Base-by-base conservation (phyloP, 2,888 invertebrate species). In the Drosophila helvetica region DNA sequence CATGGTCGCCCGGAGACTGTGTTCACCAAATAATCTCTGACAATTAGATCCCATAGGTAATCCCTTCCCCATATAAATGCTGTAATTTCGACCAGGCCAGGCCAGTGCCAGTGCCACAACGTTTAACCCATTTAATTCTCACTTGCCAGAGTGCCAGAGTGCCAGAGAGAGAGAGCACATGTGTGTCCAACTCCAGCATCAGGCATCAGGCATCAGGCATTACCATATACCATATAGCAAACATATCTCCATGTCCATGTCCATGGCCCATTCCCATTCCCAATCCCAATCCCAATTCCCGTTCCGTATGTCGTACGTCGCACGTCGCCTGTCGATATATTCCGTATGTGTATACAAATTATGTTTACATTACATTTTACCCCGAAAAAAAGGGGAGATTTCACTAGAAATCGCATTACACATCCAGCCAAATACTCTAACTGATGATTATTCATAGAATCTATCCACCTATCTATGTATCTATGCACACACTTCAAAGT, bases 281-380 rank as follows among this genome's bases (percentile, higher is more conserved):
- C 42, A 54, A 27, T 47, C 25, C 42, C 19, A 19, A 22, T 33
- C 9, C 33, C 42, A 54, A 27, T 25, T 18, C 51, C 38, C 65
- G n/a, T 65, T 64, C 64, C 60, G 45, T 63, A 51, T 52, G 52
- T 65, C 64, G 64, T 42, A 25, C 52, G 55, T 68, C 50, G 66
- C 57, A 53, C 56, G 57, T 67, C 67, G 68, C 55, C 57, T 69
- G 69, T 69, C 70, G 70, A 70, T 78, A 61, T 63, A 65, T 74
- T 60, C 72, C 59, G 65, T 72, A 62, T 79, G 63, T 80, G 64
- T 84, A 73, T 75, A 78, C 70, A 80, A 67, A 51, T 38, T 42
- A 68, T 80, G 77, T 75, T 76, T 80, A 71, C 62, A 80, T 55
- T 58, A 70, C 58, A 74, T 61, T 67, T 70, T 56, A 0, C 15